Evolutionary conservation across 2,888 invertebrate species (phyloP).

Genomic region (Drosophila cyrtoloma): DNA sequence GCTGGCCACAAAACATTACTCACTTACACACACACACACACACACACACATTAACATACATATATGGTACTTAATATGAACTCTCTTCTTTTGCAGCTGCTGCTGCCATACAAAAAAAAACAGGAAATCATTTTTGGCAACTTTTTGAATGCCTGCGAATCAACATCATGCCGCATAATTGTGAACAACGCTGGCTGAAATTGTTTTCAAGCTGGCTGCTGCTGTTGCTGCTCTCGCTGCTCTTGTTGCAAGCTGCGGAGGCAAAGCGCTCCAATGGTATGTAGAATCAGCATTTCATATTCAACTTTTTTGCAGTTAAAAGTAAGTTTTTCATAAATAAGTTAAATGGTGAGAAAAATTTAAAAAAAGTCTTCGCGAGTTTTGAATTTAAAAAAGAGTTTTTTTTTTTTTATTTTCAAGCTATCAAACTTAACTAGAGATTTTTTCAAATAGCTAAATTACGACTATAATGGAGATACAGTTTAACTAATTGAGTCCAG

Average conservation of each 20-base stretch:
- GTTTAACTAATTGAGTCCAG: neutral
- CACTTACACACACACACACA: constrained; percentile 23
- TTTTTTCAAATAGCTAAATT: neutral
- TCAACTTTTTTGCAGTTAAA: neutral
- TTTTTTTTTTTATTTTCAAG: neutral
- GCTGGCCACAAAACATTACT: constrained; percentile 37
- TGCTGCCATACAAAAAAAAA: constrained; percentile 38
- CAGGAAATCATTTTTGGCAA: constrained; percentile 75
- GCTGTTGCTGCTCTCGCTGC: constrained; percentile 41
- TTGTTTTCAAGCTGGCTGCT: constrained; percentile 63
- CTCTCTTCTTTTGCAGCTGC: constrained; percentile 64
- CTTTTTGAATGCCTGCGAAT: constrained; percentile 62
- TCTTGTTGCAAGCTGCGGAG: constrained; percentile 55
- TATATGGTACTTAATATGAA: constrained; percentile 36
- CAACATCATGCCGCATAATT: constrained; percentile 79
- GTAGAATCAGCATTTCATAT: constrained; percentile 34
- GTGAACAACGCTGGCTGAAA: constrained; percentile 82
- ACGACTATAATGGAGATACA: neutral
- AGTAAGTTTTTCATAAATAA: neutral
- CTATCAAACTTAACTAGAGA: neutral
- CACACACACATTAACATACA: constrained; percentile 16
- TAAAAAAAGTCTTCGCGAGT: too few species aligned
- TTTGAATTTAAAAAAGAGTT: neutral
- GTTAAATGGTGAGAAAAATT: rapidly evolving
- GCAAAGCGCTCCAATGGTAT: constrained; percentile 75